Evolutionary conservation across 1,140 invertebrate species (phyloP), one percentile per base, ranked within the genome.

Genomic region (Zaprionus taronus): DNA sequence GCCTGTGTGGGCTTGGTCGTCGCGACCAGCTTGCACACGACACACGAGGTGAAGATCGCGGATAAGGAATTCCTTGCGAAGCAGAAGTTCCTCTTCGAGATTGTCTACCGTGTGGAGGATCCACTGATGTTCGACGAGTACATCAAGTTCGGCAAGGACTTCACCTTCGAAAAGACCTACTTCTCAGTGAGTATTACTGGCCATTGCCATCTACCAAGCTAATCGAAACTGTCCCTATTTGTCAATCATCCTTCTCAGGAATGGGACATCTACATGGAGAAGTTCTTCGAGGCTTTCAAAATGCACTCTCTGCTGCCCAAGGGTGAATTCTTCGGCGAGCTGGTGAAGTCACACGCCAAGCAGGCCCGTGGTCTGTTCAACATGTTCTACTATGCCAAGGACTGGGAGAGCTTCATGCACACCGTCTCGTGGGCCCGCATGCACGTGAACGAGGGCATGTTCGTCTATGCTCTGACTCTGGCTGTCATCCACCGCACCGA

Each of bases 401-500:
- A 95, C 77, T 96, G 94, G 73, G 94, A 95, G 4, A 94, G 93
- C 14, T 96, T 96, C 93, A 94, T 93, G 92, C 94, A 94, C 68
- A 94, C 94, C 2, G 95, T 95, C n/a, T 79, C 93, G 14, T 96
- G 94, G 93, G 94, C 95, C 14, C 94, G 94, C 38, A 92, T 92
- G 63, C 77, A 95, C 67, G 81, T 95, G 9, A 96, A 96, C 90
- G 93, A 95, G 83, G 94, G 93, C 26, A 93, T 95, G 69, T 96
- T 95, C 83, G 77, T 94, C 5, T 94, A 94, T 51, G 94, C 95
- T 3, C 85, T 95, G 73, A 95, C 94, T 56, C 92, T 94, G 60
- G 95, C 95, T 6, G 92, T 96, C 2, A 79, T 94, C n/a, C 94
- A 94, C 22, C 94, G 95, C 60, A 72, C 91, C 2, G 95, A 96